Evolutionary conservation across 1,140 invertebrate genomes (phyloP), one percentile per base, ranked within the genome.

Genomic region (Vollenhovia emeryi): DNA sequence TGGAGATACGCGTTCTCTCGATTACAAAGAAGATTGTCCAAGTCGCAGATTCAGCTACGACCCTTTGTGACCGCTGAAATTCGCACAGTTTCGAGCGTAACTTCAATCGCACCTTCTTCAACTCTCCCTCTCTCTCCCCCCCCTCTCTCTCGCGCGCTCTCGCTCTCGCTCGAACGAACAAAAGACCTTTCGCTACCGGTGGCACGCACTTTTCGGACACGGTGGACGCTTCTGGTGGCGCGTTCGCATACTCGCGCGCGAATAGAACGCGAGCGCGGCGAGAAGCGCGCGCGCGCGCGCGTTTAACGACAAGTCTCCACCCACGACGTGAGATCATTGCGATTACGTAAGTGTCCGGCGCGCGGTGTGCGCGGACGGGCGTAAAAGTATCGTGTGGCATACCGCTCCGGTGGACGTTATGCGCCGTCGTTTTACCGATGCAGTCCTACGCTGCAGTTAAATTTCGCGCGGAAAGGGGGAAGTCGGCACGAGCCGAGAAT

Each of bases 321-420:
- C 92, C 91, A 93, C 92, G 87, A 89, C 85, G 88, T 92, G 92
- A 93, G 92, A 93, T 93, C 92, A 93, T 85, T 92, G 60, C 68
- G 86, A 91, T 93, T 93, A 92, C 91, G 91, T 93, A 93, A 93
- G 91, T 91, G 91, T 90, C 92, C 91, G 88, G 89, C 83, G 24
- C 52, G 87, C 71, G 62, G 75, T 84, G 89, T 87, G 84, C 74
- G 89, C 86, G 83, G 79, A 90, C 90, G 83, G 75, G 80, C 87
- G 84, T 91, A 86, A 85, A 90, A 85, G 90, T 92, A 86, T 87
- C 80, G 83, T 88, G 74, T 88, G 78, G 90, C 85, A 90, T 84
- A 43, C 84, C 84, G 79, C 62, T 82, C 75, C 36, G 59, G 64
- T 62, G 52, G 55, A 78, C 75, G 75, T 6, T 80, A 9, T 40